Base-by-base conservation (phyloP, 2,113 vertebrate species). In the Pogonocichla stellata region DNA sequence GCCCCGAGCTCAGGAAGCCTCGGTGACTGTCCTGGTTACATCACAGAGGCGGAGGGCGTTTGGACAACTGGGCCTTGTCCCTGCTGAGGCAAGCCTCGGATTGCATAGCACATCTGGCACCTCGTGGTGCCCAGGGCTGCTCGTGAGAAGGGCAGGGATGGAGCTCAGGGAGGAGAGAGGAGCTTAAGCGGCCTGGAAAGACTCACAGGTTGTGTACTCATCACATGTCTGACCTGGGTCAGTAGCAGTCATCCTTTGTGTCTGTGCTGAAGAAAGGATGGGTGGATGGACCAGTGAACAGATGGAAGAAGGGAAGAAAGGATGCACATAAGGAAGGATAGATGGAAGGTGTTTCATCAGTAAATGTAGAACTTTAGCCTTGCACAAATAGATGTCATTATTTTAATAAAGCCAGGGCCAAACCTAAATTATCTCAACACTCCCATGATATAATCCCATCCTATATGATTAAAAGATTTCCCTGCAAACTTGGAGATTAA, bases 401-500 rank as follows among this genome's bases (percentile, higher is more conserved):
- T 86, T 95, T 88, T 94, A 92, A 93, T 86, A 79, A 94, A 90
- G 90, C 85, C 0, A 0, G 54, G 86, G 79, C 62, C 88, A 88
- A 95, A 92, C 79, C 54, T 86, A 48, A 80, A 95, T 93, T 77
- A 72, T 47, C 47, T n/a, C 25, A 90, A 10, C 90, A 56, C 38
- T 95, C 78, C 48, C 74, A 70, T 91, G 65, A 72, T 71, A 73
- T 90, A 93, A 94, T 92, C 81, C 89, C 75, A 38, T 83, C 70
- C 78, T 57, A 36, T 91, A 14, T 91, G 91, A 94, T 94, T 89
- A 94, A 93, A 95, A 95, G 78, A 75, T 90, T 91, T 94, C 81
- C 73, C 77, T 92, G 91, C 57, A 88, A 93, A 88, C 81, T 48
- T n/a, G 42, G 69, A 92, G 86, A 91, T 91, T 92, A 93, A 64